Base-by-base conservation (phyloP, 2,797 vertebrate species). In the Micromesistius poutassou region DNA sequence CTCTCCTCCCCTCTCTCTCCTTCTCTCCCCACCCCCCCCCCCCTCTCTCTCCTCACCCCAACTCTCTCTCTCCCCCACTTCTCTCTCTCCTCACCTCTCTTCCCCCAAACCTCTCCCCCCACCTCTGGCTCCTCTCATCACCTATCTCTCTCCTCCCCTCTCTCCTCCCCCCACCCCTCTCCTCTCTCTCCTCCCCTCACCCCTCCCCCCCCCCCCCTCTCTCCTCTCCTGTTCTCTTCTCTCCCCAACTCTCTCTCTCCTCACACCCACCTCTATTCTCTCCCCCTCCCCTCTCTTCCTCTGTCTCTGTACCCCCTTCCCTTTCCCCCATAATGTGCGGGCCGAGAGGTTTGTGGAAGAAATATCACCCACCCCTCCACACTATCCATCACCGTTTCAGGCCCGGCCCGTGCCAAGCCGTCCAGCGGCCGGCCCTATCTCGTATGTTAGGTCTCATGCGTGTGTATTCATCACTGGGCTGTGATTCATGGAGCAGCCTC, bases 391-490 rank as follows among this genome's bases (percentile, higher is more conserved):
- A 94, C 89, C 81, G 72, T 79, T 84, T 86, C 90, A 4, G 66
- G 86, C 87, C 85, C 76, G 33, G 92, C 92, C 91, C 90, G 90
- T 86, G 89, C 89, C 71, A 28, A 86, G 85, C 82, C 86, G 77
- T 86, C 89, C 89, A 88, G 92, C 92, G 93, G 90, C 90, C 90
- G 89, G 86, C 84, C 87, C 92, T 92, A 93, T 92, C 93, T 94
- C 89, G 89, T 92, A 92, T 89, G 91, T 93, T 90, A 89, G 90
- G 89, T 90, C 91, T 90, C 89, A 88, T 85, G 90, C 91, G 88
- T 82, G 90, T 90, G 89, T 92, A 93, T 94, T 94, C 93, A 94
- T 94, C 93, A 94, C 89, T 89, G 78, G 84, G 86, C 91, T 88
- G 88, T 93, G 91, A 94, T 94, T 94, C 93, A 94, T 94, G 85